Evolutionary conservation across 2,888 invertebrate species (phyloP).

Genomic region (Nomada hirtipes): DNA sequence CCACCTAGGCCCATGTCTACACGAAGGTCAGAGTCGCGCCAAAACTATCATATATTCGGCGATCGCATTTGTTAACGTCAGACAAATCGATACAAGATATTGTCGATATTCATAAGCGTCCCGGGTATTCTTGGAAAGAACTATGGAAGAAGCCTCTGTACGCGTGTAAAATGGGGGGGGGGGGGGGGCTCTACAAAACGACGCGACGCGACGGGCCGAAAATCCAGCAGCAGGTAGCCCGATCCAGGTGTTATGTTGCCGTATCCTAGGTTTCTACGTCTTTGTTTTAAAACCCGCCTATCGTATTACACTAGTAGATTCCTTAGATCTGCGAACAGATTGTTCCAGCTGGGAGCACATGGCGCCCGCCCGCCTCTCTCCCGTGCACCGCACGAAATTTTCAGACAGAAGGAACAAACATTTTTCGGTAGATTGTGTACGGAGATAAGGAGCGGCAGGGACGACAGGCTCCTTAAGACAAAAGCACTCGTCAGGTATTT

Average conservation of each 20-base stretch:
- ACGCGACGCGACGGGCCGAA: conserved; percentile 19
- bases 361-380: conserved; percentile 39
- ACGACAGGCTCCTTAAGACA: neutral
- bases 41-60: conserved; percentile 2
- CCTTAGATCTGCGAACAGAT: conserved; percentile 57
- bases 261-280: conserved; percentile 62
- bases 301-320: conserved; percentile 64
- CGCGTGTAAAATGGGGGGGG: conserved; percentile 31
- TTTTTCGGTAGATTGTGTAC: conserved; percentile 43
- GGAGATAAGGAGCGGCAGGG: conserved; percentile 31
- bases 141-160: neutral
- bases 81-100: conserved; percentile 31
- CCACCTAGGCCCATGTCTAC: neutral
- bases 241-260: conserved; percentile 64
- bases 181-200: conserved; percentile 33
- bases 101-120: neutral
- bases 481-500: conserved; percentile 15
- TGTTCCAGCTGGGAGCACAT: conserved; percentile 53
- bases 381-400: conserved; percentile 42
- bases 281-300: conserved; percentile 61
- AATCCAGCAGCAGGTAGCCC: conserved; percentile 57
- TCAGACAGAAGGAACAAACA: conserved; percentile 24
- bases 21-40: neutral
- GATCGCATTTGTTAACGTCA: conserved; percentile 20
- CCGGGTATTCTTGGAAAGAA: conserved; percentile 10